These are phyloP conservation scores for Biston stratarius DNA, from an alignment of 2,888 invertebrate genomes.

Conservation along the genomic window DNA sequence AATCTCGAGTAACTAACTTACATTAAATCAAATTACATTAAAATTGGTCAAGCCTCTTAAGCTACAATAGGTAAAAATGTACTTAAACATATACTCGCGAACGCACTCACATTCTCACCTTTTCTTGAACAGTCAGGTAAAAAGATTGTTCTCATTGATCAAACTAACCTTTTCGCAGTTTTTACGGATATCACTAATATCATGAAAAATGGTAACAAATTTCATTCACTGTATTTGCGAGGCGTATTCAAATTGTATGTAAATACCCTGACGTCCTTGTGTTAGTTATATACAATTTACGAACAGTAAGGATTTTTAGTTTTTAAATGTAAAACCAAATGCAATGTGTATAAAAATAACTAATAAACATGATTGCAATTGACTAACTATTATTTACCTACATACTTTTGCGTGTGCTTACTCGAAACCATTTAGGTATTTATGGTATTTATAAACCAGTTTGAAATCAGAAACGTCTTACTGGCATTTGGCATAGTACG, in stretches of 20 bases:
- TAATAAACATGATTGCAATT: too few species aligned
- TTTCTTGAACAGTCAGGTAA: neutral
- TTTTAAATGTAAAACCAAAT: neutral
- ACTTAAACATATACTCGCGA: neutral
- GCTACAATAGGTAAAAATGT: too few species aligned
- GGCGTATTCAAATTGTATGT: constrained; percentile 71
- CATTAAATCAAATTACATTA: too few species aligned
- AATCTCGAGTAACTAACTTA: too few species aligned
- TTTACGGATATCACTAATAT: constrained; percentile 41
- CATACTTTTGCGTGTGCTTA: too few species aligned
- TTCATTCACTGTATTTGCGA: constrained; percentile 46
- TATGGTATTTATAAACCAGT: too few species aligned
- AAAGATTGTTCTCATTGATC: neutral
- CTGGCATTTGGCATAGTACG: too few species aligned
- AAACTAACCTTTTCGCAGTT: constrained; percentile 21
- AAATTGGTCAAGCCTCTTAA: too few species aligned
- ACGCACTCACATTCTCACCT: neutral
- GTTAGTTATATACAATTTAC: constrained; percentile 9
- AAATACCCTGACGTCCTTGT: constrained; percentile 58
- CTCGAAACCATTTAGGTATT: too few species aligned
- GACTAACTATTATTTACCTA: too few species aligned
- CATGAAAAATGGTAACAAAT: constrained; percentile 42
- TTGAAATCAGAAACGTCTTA: too few species aligned
- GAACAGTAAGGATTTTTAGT: constrained; percentile 17
- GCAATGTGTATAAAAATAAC: too few species aligned